phyloP scores from a whole-genome alignment of 37 sponge, comb jelly and placozoan genomes.

The Mnemiopsis leidyi region DNA sequence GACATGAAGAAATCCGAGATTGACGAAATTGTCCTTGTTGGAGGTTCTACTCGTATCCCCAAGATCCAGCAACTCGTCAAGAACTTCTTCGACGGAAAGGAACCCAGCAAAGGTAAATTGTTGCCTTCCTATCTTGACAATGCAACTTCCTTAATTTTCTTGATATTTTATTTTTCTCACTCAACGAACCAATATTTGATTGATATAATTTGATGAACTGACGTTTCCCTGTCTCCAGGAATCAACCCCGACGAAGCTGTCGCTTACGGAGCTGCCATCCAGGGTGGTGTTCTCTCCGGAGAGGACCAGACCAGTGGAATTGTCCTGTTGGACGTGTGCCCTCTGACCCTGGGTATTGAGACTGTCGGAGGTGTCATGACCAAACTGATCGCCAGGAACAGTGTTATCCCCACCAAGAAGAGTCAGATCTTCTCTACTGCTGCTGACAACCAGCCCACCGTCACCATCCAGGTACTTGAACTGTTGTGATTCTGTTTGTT shows the following conservation, averaged over 20 bases:
- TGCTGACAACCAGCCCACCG: slow-evolving; percentile 95
- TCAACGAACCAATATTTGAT: too few relatives aligned
- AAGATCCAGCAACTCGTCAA: slow-evolving; percentile 98
- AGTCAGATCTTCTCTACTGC: slow-evolving; percentile 98
- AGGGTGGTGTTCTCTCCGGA: slow-evolving; percentile 97
- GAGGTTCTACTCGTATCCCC: slow-evolving; percentile 98
- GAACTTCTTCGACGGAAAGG: slow-evolving; percentile 91
- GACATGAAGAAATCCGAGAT: slow-evolving; percentile 86
- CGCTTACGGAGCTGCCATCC: slow-evolving; percentile 98
- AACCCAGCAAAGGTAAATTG: slow-evolving; percentile 37
- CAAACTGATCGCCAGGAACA: slow-evolving; percentile 90
- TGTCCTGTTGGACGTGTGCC: slow-evolving; percentile 93
- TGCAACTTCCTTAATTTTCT: too few relatives aligned
- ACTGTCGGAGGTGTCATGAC: slow-evolving; percentile 99
- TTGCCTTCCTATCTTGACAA: too few relatives aligned
- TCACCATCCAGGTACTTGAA: slow-evolving; percentile 83
- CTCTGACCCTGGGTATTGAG: slow-evolving; percentile 98
- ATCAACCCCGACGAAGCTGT: slow-evolving; percentile 99
- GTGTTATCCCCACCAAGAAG: slow-evolving; percentile 99
- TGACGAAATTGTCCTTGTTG: slow-evolving; percentile 95
- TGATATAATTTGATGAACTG: too few relatives aligned
- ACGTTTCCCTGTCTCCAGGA: slow-evolving; percentile 79
- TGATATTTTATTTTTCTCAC: too few relatives aligned
- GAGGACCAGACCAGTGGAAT: slow-evolving; percentile 76
- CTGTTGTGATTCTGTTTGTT: too few relatives aligned